phyloP scores from a whole-genome alignment of 2,797 vertebrate genomes.

The Smutsia gigantea region DNA sequence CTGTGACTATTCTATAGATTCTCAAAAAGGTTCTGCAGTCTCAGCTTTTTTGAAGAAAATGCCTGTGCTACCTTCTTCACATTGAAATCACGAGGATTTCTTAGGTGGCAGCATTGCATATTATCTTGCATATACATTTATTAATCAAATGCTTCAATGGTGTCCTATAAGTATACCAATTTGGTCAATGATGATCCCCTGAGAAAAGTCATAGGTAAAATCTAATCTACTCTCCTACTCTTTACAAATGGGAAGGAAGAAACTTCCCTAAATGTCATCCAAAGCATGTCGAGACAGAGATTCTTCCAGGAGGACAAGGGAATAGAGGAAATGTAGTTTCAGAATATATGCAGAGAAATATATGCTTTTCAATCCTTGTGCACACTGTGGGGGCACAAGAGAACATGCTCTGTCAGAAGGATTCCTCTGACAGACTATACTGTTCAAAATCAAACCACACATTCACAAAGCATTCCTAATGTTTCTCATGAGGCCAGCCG shows the following conservation, averaged over 20 bases:
- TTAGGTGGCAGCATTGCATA: not conserved
- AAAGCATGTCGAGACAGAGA: not conserved
- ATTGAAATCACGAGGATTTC: constrained; percentile 42
- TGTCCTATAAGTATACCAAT: not conserved
- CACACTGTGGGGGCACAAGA: not conserved
- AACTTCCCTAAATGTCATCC: constrained; percentile 19
- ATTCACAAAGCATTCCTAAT: not conserved
- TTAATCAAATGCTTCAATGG: not conserved
- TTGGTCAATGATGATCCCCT: not conserved
- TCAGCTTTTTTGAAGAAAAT: not conserved
- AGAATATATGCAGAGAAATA: not conserved
- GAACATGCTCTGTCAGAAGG: not conserved
- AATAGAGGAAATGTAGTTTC: not conserved
- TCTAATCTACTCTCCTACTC: not conserved
- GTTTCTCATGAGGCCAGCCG: not conserved
- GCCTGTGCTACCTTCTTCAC: not conserved
- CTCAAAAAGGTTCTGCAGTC: not conserved
- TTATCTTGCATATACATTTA: not conserved
- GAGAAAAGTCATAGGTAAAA: not conserved
- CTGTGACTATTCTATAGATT: not conserved
- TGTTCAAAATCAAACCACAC: not conserved
- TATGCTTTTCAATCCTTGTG: not conserved
- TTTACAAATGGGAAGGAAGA: constrained; percentile 41
- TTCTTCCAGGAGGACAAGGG: not conserved
- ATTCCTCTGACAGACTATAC: not conserved